Evolutionary conservation across 1,140 invertebrate genomes (phyloP).

Genomic region (Hesperophylax magnus): DNA sequence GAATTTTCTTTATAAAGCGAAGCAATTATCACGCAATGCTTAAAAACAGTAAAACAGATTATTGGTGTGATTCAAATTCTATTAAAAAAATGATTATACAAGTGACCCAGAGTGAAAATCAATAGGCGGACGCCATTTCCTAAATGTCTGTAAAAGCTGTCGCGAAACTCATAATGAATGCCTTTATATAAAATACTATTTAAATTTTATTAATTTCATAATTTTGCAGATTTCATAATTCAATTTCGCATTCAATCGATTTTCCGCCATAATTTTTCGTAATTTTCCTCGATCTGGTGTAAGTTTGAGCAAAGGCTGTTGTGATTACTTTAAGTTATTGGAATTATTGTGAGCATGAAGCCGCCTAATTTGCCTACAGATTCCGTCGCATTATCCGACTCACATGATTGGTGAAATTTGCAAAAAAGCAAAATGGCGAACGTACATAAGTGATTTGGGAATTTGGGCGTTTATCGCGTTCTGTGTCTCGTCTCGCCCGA

Average conservation of each 20-base stretch:
- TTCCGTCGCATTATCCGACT: not conserved
- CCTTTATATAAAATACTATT: too few species aligned
- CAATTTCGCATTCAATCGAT: not conserved
- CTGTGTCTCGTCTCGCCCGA: not conserved
- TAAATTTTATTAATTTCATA: not conserved
- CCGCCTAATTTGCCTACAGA: not conserved
- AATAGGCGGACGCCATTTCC: too few species aligned
- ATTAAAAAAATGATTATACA: too few species aligned
- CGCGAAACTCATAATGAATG: too few species aligned
- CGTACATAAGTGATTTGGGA: not conserved
- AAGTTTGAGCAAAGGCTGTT: not conserved
- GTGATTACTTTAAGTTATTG: not conserved
- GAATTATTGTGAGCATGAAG: not conserved
- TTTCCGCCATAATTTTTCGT: not conserved
- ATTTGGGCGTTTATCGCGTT: not conserved
- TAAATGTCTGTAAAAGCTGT: too few species aligned
- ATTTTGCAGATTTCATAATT: not conserved
- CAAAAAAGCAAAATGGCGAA: not conserved
- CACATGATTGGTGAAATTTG: not conserved
- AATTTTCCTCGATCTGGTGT: not conserved
- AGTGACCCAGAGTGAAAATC: too few species aligned
- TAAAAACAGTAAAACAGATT: too few species aligned
- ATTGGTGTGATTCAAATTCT: too few species aligned
- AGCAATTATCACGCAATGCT: too few species aligned
- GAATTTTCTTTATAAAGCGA: too few species aligned